Conservation (phyloP, 2,113 vertebrate genomes). For the Sterna hirundo region DNA sequence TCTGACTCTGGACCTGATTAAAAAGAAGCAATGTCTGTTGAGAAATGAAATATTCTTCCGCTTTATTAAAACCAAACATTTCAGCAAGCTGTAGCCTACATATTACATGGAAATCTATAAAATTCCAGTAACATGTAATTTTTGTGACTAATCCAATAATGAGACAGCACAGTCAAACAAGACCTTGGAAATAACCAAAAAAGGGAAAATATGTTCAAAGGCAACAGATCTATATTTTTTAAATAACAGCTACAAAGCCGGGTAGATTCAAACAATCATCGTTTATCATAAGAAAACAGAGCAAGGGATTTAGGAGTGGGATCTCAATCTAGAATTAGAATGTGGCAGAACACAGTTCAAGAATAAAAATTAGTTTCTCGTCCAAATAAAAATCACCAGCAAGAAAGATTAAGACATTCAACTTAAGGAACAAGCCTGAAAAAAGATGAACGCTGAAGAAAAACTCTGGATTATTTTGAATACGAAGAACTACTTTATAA, state of each 20-base stretch:
- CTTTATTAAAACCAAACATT: neutral
- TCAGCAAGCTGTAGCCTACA: neutral
- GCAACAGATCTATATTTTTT: neutral
- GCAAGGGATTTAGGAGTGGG: neutral
- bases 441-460: neutral
- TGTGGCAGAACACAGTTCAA: neutral
- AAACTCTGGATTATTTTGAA: neutral
- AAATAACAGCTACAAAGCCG: neutral
- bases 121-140: neutral
- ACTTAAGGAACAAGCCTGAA: neutral
- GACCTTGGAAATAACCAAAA: neutral
- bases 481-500: neutral
- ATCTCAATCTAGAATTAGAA: neutral
- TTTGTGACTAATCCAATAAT: neutral
- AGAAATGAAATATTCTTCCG: neutral
- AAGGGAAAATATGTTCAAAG: neutral
- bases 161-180: neutral
- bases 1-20: neutral
- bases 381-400: neutral
- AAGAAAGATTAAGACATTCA: neutral
- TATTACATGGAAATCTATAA: neutral
- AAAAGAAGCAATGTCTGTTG: neutral
- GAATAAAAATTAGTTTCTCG: neutral
- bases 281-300: neutral
- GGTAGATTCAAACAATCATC: neutral